These are phyloP conservation scores for Knipowitschia caucasica DNA, from an alignment of 2,797 vertebrate species.

Conservation along the genomic window DNA sequence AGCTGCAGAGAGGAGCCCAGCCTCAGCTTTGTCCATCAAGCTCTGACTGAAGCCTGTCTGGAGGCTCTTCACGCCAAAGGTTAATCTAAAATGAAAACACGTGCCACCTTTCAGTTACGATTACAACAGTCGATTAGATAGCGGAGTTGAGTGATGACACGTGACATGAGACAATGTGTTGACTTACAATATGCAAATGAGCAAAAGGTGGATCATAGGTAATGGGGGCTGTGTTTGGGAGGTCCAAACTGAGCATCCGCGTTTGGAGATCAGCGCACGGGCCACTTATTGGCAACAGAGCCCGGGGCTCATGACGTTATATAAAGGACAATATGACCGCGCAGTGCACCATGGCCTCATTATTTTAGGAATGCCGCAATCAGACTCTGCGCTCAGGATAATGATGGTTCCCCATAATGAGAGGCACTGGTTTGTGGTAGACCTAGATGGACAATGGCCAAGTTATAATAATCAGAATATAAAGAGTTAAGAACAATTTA, in stretches of 20 bases:
- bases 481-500: neutral
- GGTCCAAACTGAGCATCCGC: conserved; percentile 51
- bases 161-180: conserved; percentile 6
- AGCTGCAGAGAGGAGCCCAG: conserved; percentile 6
- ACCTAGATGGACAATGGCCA: neutral
- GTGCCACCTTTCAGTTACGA: too few species aligned
- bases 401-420: too few species aligned
- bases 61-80: neutral
- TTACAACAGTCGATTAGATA: too few species aligned
- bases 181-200: conserved; percentile 1
- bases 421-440: conserved; percentile 26
- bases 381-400: conserved; percentile 53
- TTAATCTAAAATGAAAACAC: neutral
- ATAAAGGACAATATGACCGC: conserved; percentile 54
- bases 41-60: conserved; percentile 7
- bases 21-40: conserved; percentile 8
- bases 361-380: conserved; percentile 45
- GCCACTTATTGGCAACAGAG: conserved; percentile 54
- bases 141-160: too few species aligned
- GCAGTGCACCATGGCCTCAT: conserved; percentile 55
- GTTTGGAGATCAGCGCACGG: conserved; percentile 51
- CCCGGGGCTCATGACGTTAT: conserved; percentile 40
- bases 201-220: conserved; percentile 22
- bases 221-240: conserved; percentile 23
- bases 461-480: conserved; percentile 1